These are phyloP conservation scores for human (Homo sapiens) DNA, from an alignment of 2,113 vertebrate genomes.

Conservation along the genomic window DNA sequence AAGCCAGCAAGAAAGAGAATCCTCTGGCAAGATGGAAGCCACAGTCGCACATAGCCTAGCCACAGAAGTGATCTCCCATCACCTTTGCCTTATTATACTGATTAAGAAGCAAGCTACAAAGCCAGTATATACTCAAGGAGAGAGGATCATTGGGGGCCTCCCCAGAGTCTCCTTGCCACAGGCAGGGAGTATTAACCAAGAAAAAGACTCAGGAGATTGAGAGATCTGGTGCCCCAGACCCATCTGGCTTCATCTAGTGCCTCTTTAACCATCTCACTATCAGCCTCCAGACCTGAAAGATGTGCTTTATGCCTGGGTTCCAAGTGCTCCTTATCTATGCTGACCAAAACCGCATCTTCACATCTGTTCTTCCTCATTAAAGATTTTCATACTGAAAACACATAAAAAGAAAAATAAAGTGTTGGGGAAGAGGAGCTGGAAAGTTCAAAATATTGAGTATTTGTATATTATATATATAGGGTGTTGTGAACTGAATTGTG, in stretches of 20 bases:
- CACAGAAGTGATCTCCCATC: neutral
- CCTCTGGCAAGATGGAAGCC: neutral
- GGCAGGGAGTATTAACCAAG: neutral
- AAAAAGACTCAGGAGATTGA: neutral
- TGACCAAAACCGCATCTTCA: neutral
- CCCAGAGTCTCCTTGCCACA: neutral
- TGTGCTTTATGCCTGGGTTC: neutral
- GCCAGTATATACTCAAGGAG: neutral
- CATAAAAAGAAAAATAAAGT: neutral
- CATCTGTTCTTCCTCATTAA: neutral
- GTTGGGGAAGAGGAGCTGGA: neutral
- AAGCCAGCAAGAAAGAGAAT: neutral
- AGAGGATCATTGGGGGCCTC: neutral
- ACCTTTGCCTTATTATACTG: neutral
- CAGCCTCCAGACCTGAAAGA: neutral
- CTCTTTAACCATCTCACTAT: neutral
- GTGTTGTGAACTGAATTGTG: neutral
- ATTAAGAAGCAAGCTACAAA: neutral
- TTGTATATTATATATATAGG: neutral
- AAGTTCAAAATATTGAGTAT: constrained; percentile 19
- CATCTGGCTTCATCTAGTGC: neutral
- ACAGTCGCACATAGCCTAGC: neutral
- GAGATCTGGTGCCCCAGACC: too few species aligned
- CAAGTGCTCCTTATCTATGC: neutral
- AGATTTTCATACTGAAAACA: constrained; percentile 5